Base-by-base conservation (phyloP, 2,888 invertebrate genomes). In the Galerucella calmariensis region DNA sequence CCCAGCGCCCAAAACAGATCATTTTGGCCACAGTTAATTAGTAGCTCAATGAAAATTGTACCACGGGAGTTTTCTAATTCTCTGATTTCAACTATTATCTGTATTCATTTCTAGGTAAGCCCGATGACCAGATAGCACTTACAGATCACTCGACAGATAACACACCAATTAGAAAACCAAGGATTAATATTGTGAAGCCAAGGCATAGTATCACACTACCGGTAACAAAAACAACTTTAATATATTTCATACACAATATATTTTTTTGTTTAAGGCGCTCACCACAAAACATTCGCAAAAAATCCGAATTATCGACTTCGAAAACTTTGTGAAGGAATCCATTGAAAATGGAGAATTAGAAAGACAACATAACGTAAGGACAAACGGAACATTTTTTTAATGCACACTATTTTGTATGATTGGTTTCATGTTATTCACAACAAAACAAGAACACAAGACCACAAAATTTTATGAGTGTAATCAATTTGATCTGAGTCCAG, bases 291-390 rank as follows among this genome's bases (percentile, higher is more conserved):
- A 78, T 65, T 77, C 79, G 6, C 80, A 80, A 61, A 79, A 81
- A 8, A 77, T 87, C 0, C 85, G 84, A 73, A 82, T 88, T 2
- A 80, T 79, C 53, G 84, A 88, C 51, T 86, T 88, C 67, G 86
- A 86, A 74, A 80, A 83, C 46, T 88, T 88, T 75, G 86, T 88
- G 0, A 87, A 83, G 75, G 74, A 79, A 10, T 82, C 86, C 1
- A 82, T 87, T 48, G 78, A 82, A 46, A 84, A 80, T 77, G 86
- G 85, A 6, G 78, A 77, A 74, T 61, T 81, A 24, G 74, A 75
- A 59, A 72, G 73, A n/a, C 81, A 81, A 69, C 80, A 80, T 74
- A 69, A 68, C 20, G 81, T 81, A 77, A 75, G 75, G 67, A 63
- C 14, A 69, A 44, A 41, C 35, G 35, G 35, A 41, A 41, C 35